Base-by-base conservation (phyloP, 2,888 invertebrate species). In the Acheta domesticus region DNA sequence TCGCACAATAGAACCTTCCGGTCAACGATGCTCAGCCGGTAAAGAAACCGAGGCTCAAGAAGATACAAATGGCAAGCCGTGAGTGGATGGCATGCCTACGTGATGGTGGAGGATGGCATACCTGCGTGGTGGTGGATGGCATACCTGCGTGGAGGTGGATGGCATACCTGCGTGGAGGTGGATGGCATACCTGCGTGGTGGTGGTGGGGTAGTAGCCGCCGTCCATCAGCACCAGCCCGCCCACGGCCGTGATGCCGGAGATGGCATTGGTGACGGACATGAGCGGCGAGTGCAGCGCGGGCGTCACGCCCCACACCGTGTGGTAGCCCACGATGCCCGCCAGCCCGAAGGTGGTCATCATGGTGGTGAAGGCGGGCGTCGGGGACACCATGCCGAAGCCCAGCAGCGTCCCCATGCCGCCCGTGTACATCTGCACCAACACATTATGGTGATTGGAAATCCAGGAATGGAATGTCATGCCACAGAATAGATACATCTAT, bases 191-290 rank as follows among this genome's bases (percentile, higher is more conserved):
- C n/a, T n/a, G n/a, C n/a, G 94, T 91, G 8, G 93, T 89, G 82
- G 93, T 94, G 77, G 93, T 91, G 0, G 93, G 95, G 82, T 91
- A 88, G 84, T 92, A 91, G 0, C 93, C 93, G 16, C 96, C 96
- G 81, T 93, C 93, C 96, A 96, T 96, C 78, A 96, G 89, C 82
- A 96, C 88, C 83, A 96, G 87, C 1, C 96, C 96, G 78, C 96
- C 96, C n/a, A 96, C 96, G 21, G 96, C 95, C 1, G 96, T 96
- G 85, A 96, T 95, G 49, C 95, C 96, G 14, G 95, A 95, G 84
- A 96, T 94, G 81, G 96, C 96, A 87, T 96, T 96, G 11, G 96
- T 96, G 62, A 96, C 96, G 1, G 95, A 95, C 96, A 96, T 96
- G 48, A 96, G 90, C 0, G 96, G 96, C 0, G 95, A 95, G 88